phyloP scores from a whole-genome alignment of 2,888 invertebrate species.

The Scotopteryx bipunctaria region DNA sequence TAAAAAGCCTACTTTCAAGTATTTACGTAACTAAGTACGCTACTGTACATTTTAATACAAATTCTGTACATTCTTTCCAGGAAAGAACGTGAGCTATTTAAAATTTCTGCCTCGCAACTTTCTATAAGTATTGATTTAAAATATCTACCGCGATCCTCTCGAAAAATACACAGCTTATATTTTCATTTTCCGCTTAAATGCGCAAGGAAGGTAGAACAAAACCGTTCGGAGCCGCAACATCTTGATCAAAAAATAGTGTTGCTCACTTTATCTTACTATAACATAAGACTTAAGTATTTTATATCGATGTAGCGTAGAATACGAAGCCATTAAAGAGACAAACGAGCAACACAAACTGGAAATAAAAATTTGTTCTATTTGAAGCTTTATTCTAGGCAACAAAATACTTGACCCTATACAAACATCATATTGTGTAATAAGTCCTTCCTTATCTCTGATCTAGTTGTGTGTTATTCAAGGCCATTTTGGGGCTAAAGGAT shows the following conservation, averaged over 20 bases:
- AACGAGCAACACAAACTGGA: slow-evolving; percentile 38
- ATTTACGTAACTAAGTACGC: too few species aligned
- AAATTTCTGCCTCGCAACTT: neutral
- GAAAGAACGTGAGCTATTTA: neutral
- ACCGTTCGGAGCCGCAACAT: slow-evolving; percentile 22
- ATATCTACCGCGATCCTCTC: neutral
- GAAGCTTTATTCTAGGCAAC: slow-evolving; percentile 33
- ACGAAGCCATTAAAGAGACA: slow-evolving; percentile 41
- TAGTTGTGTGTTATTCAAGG: slow-evolving; percentile 56
- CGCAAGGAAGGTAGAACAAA: slow-evolving; percentile 25
- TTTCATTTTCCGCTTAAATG: slow-evolving; percentile 28
- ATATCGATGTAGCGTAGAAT: slow-evolving; percentile 40
- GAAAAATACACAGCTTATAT: slow-evolving; percentile 19
- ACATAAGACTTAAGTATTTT: slow-evolving; percentile 41
- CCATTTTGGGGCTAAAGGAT: slow-evolving; percentile 54
- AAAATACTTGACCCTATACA: slow-evolving; percentile 39
- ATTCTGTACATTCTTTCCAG: neutral
- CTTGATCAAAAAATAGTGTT: slow-evolving; percentile 39
- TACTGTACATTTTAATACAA: neutral
- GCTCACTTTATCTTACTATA: slow-evolving; percentile 41
- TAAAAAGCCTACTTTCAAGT: too few species aligned
- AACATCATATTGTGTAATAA: slow-evolving; percentile 53
- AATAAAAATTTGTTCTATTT: slow-evolving; percentile 41
- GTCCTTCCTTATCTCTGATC: slow-evolving; percentile 52
- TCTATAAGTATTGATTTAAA: neutral